Percentiles rank a stretch among this genome's conserved stretches.
phyloP scores from a whole-genome alignment of 2,113 vertebrate genomes.

The Tetrao urogallus region DNA sequence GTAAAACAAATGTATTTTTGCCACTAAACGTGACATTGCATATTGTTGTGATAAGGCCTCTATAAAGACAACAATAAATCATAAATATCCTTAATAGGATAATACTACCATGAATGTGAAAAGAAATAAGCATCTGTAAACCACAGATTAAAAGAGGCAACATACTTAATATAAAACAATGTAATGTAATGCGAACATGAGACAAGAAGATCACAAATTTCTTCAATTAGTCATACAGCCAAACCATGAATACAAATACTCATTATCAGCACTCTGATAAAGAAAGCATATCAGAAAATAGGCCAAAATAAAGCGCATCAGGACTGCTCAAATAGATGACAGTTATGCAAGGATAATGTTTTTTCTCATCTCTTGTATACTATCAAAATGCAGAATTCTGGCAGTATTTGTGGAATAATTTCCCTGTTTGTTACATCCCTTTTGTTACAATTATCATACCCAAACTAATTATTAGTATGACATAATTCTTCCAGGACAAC shows the following conservation, averaged over 20 bases:
- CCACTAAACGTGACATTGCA: slow-evolving; percentile 5
- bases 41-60: neutral
- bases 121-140: slow-evolving; percentile 60
- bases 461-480: neutral
- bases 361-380: neutral
- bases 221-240: slow-evolving; percentile 69
- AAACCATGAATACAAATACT: slow-evolving; percentile 61
- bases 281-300: slow-evolving; percentile 39
- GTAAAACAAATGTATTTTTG: slow-evolving; percentile 44
- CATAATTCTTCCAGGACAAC: neutral
- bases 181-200: slow-evolving; percentile 53
- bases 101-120: slow-evolving; percentile 45
- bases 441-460: neutral
- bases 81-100: slow-evolving; percentile 62
- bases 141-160: slow-evolving; percentile 59
- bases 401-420: neutral
- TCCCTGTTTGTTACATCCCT: neutral
- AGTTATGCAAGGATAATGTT: neutral
- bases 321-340: neutral
- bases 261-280: slow-evolving; percentile 18
- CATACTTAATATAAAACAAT: slow-evolving; percentile 64
- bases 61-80: slow-evolving; percentile 36
- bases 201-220: slow-evolving; percentile 65
- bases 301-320: slow-evolving; percentile 45
- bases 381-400: neutral